Evolutionary conservation across 1,140 invertebrate genomes (phyloP).

Genomic region (Popillia japonica): DNA sequence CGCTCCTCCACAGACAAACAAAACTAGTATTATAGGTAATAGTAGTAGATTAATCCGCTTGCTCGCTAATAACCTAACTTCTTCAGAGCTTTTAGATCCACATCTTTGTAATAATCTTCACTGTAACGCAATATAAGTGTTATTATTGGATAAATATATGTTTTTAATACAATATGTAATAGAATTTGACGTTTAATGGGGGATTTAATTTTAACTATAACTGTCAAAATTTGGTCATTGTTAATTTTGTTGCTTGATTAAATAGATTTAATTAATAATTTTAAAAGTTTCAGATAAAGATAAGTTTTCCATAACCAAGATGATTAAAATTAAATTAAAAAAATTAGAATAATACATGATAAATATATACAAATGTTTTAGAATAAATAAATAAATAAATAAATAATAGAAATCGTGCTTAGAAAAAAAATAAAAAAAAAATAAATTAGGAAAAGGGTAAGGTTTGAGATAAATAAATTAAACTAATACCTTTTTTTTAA

Average conservation of each 20-base stretch:
- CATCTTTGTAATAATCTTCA: constrained; percentile 85
- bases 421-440: background rate
- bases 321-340: background rate
- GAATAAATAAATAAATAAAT: background rate
- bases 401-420: background rate
- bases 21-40: background rate
- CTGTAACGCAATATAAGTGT: constrained; percentile 60
- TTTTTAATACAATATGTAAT: background rate
- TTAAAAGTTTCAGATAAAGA: background rate
- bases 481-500: background rate
- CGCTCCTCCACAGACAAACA: no score
- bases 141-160: background rate
- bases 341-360: background rate
- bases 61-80: constrained; percentile 72
- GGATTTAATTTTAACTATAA: background rate
- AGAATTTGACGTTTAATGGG: background rate
- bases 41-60: background rate
- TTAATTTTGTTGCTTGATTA: background rate
- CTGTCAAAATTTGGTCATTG: background rate
- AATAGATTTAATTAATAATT: background rate
- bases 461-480: background rate
- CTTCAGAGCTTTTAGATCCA: constrained; percentile 81
- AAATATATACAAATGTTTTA: background rate
- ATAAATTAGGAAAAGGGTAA: background rate
- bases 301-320: background rate